Conservation (phyloP, 1,140 invertebrate genomes). For the Drosophila tristis region DNA sequence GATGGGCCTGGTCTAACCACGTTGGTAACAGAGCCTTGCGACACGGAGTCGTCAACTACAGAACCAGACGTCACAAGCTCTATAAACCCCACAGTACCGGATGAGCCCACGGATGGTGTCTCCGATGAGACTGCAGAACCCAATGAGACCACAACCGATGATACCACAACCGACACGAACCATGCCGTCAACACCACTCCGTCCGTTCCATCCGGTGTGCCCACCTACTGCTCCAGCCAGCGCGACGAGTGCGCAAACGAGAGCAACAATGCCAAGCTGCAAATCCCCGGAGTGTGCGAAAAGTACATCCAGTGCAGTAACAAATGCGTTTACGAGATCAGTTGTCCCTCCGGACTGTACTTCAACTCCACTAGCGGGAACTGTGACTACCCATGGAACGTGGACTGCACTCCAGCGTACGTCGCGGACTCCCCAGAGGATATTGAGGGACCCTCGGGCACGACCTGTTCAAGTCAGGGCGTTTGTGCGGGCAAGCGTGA, state of each 20-base stretch:
- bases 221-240: constrained; percentile 36
- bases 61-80: background rate
- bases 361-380: constrained; percentile 1
- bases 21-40: constrained; percentile 19
- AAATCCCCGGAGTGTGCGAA: constrained; percentile 38
- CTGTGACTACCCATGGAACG: constrained; percentile 43
- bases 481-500: constrained; percentile 33
- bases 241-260: constrained; percentile 24
- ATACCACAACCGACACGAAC: background rate
- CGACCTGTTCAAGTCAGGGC: constrained; percentile 33
- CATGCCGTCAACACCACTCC: constrained; percentile 17
- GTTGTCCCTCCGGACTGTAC: constrained; percentile 56
- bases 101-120: background rate
- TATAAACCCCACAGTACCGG: background rate
- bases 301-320: constrained; percentile 54
- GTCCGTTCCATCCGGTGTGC: constrained; percentile 8
- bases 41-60: constrained; percentile 4
- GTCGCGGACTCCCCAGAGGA: constrained; percentile 22
- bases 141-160: background rate
- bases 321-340: constrained; percentile 41
- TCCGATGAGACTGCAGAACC: constrained; percentile 1
- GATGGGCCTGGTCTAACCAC: constrained; percentile 5
- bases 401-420: constrained; percentile 34
- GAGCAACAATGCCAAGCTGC: constrained; percentile 8
- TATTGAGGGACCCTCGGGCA: constrained; percentile 58